Evolutionary conservation across 2,888 invertebrate genomes (phyloP).

Genomic region (Synergus umbraculus): DNA sequence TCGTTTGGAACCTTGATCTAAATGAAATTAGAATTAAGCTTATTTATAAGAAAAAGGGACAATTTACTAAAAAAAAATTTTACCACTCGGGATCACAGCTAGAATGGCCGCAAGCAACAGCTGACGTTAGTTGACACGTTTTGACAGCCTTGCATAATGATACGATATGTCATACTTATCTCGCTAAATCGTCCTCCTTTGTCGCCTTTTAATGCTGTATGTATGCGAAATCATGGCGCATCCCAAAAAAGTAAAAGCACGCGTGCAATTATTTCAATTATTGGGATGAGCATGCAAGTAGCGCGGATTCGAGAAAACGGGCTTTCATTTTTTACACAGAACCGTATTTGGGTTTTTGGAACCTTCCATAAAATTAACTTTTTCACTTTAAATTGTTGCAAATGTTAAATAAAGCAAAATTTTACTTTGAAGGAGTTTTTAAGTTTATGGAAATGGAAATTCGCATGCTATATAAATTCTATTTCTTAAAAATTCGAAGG

Average conservation of each 20-base stretch:
- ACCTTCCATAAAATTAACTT: background rate
- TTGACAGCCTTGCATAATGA: conserved; percentile 64
- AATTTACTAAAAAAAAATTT: conserved; percentile 43
- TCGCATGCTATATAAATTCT: background rate
- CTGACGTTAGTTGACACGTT: conserved; percentile 74
- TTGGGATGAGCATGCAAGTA: conserved; percentile 23
- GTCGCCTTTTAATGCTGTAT: conserved; percentile 41
- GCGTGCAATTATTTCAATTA: background rate
- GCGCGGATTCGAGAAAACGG: background rate
- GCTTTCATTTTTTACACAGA: background rate
- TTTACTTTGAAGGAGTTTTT: background rate
- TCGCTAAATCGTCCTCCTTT: conserved; percentile 43
- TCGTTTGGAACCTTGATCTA: conserved; percentile 36
- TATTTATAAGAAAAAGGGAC: conserved; percentile 43
- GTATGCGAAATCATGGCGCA: conserved; percentile 36
- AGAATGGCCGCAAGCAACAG: conserved; percentile 76
- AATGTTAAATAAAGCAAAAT: background rate
- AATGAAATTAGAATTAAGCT: conserved; percentile 11
- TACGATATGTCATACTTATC: conserved; percentile 55
- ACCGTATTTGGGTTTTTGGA: conserved; percentile 5
- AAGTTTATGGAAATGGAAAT: background rate
- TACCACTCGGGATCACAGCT: conserved; percentile 63
- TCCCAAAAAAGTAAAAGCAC: conserved; percentile 28
- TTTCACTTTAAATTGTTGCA: background rate
- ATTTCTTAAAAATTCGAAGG: background rate